Evolutionary conservation across 2,113 vertebrate genomes (phyloP), one percentile per base, ranked within the genome.

Genomic region (Thinocorus orbignyianus): DNA sequence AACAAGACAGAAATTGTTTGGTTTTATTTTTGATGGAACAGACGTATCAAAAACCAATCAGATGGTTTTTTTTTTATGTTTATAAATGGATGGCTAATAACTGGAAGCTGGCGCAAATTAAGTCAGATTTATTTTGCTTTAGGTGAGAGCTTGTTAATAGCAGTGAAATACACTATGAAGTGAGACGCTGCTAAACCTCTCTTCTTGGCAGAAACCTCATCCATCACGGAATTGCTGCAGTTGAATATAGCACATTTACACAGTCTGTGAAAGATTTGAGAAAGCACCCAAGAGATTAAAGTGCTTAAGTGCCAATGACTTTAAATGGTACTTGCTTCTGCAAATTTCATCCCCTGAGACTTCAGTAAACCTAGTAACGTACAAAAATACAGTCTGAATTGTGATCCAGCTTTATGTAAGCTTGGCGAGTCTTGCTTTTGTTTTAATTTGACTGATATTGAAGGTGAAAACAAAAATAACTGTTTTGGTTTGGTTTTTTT

Each of bases 221-320:
- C 89, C 92, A 91, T 96, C 91, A 92, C 1, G 0, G 69, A 79
- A 57, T 23, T 71, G 72, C 84, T 94, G 86, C 80, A 58, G 86
- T 42, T 92, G 95, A 68, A 84, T 81, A 49, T 61, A 81, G 95
- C 81, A 84, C 91, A 73, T 81, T 96, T 90, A 92, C 73, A 81
- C 83, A 90, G 80, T 7, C 80, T 90, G 80, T 41, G 83, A 93
- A 84, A 81, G 95, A 96, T 89, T 89, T 91, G 89, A 77, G 89
- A 91, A 96, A 91, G 95, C 88, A 86, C 91, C 86, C 92, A 87
- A 62, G 86, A 94, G 95, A 96, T 92, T 95, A 81, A 93, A 95
- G 91, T 87, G 66, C 81, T 22, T 41, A 88, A 94, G 92, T 80
- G 91, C 77, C 91, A 92, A 81, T 70, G 91, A 87, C 93, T 93